phyloP scores from a whole-genome alignment of 1,140 invertebrate species.

The Scylla paramamosain region DNA sequence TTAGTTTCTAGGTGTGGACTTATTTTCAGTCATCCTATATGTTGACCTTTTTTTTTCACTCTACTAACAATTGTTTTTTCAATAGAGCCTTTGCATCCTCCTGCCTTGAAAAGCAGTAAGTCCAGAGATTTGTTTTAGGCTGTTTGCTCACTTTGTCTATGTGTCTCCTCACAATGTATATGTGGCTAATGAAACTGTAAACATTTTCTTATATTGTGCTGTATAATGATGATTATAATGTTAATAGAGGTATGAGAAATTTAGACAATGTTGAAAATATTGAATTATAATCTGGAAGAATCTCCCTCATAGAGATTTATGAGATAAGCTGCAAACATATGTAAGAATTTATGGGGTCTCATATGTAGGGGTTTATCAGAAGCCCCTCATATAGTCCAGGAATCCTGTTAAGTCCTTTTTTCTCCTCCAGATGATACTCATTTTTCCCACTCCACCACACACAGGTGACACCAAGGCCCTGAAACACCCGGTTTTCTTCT shows the following conservation, averaged over 20 bases:
- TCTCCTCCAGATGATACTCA: background rate
- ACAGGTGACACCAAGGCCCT: background rate
- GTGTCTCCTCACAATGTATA: too few species aligned
- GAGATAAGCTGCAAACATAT: background rate
- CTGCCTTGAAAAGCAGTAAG: slow-evolving; percentile 21
- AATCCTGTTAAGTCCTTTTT: background rate
- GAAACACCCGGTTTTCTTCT: slow-evolving; percentile 16
- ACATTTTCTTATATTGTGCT: too few species aligned
- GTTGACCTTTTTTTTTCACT: background rate
- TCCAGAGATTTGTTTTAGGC: background rate
- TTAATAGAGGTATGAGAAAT: too few species aligned
- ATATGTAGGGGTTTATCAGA: background rate
- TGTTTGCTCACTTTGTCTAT: background rate
- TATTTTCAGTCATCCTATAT: background rate
- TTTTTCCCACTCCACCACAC: background rate
- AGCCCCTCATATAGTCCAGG: background rate
- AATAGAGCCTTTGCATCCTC: background rate
- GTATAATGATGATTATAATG: too few species aligned
- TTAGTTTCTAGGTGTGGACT: background rate
- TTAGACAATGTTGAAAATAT: too few species aligned
- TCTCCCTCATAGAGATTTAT: background rate
- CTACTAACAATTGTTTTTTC: slow-evolving; percentile 2
- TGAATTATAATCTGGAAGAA: too few species aligned
- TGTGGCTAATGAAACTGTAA: background rate
- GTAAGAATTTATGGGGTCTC: background rate